Evolutionary conservation across 2,113 vertebrate genomes (phyloP).

Genomic region (Hemichromis elongatus): DNA sequence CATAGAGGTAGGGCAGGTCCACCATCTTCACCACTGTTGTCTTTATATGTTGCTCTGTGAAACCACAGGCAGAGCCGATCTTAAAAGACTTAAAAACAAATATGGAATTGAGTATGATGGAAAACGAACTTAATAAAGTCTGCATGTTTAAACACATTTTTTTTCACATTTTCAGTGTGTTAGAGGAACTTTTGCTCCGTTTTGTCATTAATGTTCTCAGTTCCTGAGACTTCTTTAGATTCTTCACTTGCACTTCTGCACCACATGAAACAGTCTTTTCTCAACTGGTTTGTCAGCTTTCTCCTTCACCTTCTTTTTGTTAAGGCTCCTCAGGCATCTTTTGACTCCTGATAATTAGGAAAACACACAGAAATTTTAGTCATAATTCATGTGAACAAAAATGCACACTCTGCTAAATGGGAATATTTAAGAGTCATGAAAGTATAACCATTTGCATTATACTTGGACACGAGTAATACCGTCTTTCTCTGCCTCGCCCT

Average conservation of each 20-base stretch:
- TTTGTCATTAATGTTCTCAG: constrained; percentile 92
- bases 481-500: constrained; percentile 65
- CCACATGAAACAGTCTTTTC: constrained; percentile 89
- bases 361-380: neutral
- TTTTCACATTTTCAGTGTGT: neutral
- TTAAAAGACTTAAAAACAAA: constrained; percentile 31
- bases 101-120: neutral
- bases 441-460: constrained; percentile 81
- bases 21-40: constrained; percentile 52
- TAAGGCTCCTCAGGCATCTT: constrained; percentile 87
- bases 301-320: constrained; percentile 86
- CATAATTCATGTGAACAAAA: neutral
- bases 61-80: constrained; percentile 92
- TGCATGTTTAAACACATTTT: neutral
- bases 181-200: constrained; percentile 92
- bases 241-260: constrained; percentile 85
- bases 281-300: constrained; percentile 79
- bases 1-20: constrained; percentile 75
- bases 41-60: constrained; percentile 58
- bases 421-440: neutral
- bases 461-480: constrained; percentile 75
- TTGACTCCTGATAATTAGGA: constrained; percentile 76
- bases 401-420: neutral
- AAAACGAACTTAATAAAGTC: neutral
- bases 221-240: constrained; percentile 88